Conservation (phyloP, 2,888 invertebrate species). For the Archips xylosteana region DNA sequence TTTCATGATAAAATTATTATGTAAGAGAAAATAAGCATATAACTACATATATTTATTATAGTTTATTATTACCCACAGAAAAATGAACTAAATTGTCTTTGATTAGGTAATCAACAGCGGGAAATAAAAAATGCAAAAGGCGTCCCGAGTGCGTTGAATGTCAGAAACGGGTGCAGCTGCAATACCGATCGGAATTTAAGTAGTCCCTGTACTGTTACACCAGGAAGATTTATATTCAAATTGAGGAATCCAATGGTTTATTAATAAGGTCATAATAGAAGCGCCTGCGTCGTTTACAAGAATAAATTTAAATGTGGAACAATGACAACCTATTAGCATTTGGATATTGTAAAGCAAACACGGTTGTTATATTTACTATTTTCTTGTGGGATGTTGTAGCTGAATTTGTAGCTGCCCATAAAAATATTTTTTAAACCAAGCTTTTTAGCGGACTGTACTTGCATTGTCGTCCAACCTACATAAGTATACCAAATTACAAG, state of each 20-base stretch:
- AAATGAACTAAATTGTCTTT: background rate
- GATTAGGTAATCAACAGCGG: conserved; percentile 10
- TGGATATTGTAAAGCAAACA: background rate
- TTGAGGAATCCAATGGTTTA: conserved; percentile 17
- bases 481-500: no score
- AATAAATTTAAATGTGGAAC: conserved; percentile 22
- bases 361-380: background rate
- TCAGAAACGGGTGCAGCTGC: conserved; percentile 31
- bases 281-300: conserved; percentile 3
- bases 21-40: no score
- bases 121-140: conserved; percentile 27
- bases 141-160: conserved; percentile 24
- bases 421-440: no score
- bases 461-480: no score
- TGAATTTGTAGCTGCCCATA: no score
- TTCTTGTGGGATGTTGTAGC: no score
- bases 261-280: conserved; percentile 21
- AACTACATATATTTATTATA: background rate
- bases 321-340: background rate
- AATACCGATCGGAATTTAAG: conserved; percentile 34
- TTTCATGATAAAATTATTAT: background rate
- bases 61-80: background rate
- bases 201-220: conserved; percentile 28
- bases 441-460: no score
- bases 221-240: conserved; percentile 34